Evolutionary conservation across 1,140 invertebrate genomes (phyloP), one percentile per base, ranked within the genome.

Genomic region (Antheraea pernyi): DNA sequence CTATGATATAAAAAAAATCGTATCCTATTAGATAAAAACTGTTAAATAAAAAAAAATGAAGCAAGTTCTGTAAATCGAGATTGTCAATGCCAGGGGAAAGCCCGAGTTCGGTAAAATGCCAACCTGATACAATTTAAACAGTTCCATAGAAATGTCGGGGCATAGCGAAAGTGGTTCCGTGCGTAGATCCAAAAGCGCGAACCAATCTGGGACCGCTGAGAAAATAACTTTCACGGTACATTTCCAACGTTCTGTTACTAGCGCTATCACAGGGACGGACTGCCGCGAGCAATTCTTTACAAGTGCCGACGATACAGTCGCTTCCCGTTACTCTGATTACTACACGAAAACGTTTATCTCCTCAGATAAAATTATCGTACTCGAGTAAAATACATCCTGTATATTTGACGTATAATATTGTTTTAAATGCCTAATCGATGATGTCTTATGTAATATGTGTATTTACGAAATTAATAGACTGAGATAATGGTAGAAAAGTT

Each of bases 221-320:
- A 89, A 86, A 83, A 82, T 89, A 85, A 87, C 87, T 89, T 89
- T 89, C 87, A 86, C 86, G 79, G 67, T 84, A 85, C 76, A 84
- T 83, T 87, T 89, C 86, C 85, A 73, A 78, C 74, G 72, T 78
- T 75, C 75, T 67, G 59, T 67, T 79, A 37, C 36, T 39, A 64
- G 39, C 18, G 62, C 62, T 39, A 42, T 39, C 16, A 18, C 64
- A 77, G 70, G 72, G 75, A 74, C 69, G 68, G n/a, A n/a, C n/a
- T n/a, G 72, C 67, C 68, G 36, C 58, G 60, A 60, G 65, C 18
- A 60, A 58, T 19, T 59, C 39, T 61, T 19, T 61, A 19, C 59
- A 61, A 36, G 8, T 8, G 11, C 7, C 19, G 9, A 61, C 6
- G 8, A 36, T 36, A 22, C 8, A 36, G 19, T n/a, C 19, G 59